phyloP scores from a whole-genome alignment of 30 jellyfish, hydroid and myxozoan genomes.

The Aurelia coerulea region DNA sequence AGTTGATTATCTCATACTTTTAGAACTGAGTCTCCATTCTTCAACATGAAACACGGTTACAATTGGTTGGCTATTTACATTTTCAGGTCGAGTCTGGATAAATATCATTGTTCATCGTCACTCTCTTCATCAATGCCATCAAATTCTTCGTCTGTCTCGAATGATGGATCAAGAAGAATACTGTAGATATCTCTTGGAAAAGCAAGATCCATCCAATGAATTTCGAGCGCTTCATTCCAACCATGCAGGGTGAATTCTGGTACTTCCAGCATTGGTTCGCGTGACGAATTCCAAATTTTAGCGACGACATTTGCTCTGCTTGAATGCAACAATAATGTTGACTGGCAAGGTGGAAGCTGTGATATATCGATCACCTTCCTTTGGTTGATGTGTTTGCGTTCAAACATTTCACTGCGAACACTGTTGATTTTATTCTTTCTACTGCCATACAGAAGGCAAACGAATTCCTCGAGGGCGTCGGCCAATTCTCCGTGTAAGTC shows the following conservation, averaged over 20 bases:
- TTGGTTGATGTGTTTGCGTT: background rate
- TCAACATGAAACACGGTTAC: background rate
- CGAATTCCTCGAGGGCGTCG: too few species aligned
- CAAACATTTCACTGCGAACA: too few species aligned
- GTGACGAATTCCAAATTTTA: conserved; percentile 10
- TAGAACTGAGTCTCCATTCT: background rate
- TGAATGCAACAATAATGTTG: too few species aligned
- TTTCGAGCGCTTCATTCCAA: background rate
- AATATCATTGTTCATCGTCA: background rate
- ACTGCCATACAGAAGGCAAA: too few species aligned
- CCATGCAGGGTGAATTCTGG: background rate
- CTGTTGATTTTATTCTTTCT: too few species aligned
- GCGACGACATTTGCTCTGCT: too few species aligned
- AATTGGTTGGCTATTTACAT: background rate
- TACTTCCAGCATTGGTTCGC: conserved; percentile 2
- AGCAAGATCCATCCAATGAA: conserved; percentile 4
- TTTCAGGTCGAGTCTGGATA: background rate
- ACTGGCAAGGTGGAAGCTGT: too few species aligned
- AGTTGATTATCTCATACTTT: too few species aligned
- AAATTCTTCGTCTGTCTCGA: background rate
- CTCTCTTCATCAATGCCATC: background rate
- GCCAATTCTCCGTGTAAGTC: too few species aligned
- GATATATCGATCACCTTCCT: background rate
- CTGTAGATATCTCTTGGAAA: background rate
- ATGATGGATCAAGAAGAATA: conserved; percentile 1